Percentiles rank a stretch among this genome's conserved stretches.
phyloP scores from a whole-genome alignment of 2,888 invertebrate species.

The Sepiola atlantica region DNA sequence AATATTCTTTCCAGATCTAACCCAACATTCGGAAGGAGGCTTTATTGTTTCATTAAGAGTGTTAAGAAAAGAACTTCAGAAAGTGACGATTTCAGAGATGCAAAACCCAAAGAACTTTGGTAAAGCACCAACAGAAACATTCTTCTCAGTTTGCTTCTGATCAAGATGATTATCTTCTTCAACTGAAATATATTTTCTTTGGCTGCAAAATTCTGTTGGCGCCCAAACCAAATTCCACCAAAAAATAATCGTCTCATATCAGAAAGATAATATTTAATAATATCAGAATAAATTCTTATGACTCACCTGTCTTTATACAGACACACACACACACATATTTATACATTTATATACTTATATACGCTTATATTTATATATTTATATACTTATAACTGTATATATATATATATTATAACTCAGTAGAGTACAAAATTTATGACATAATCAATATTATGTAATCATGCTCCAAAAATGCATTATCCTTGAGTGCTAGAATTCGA shows the following conservation, averaged over 20 bases:
- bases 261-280: neutral
- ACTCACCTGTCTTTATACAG: neutral
- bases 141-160: neutral
- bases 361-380: neutral
- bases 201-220: neutral
- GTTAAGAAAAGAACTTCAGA: no score
- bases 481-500: no score
- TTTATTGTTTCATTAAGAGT: no score
- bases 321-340: neutral
- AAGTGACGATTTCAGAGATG: no score
- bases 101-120: neutral
- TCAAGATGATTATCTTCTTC: neutral
- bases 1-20: no score
- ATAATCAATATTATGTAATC: no score
- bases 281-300: neutral
- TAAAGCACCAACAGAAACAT: neutral
- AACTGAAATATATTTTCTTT: neutral
- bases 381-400: neutral
- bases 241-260: neutral
- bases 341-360: neutral
- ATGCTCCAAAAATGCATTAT: no score
- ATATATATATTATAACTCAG: no score
- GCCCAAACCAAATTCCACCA: neutral
- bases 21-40: no score
- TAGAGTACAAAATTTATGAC: no score